A percentile compares a stretch with the other conserved stretches of the same genome.
Conservation (phyloP, 2,797 vertebrate species). For the Scleropages formosus region DNA sequence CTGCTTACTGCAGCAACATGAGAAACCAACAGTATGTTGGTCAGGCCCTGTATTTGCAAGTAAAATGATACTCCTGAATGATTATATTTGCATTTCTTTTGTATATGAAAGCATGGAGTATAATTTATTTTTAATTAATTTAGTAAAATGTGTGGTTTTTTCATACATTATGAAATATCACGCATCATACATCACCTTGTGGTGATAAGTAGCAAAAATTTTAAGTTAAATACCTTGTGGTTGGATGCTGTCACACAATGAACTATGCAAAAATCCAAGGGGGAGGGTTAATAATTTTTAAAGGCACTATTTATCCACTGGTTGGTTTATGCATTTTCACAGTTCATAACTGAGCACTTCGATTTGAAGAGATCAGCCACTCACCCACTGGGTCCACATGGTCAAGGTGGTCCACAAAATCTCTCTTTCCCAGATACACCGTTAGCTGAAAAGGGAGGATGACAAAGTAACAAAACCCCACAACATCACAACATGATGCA, state of each 20-base stretch:
- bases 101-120: too few relatives aligned
- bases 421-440: constrained; percentile 84
- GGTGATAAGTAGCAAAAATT: too few relatives aligned
- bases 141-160: too few relatives aligned
- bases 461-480: background rate
- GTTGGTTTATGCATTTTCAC: background rate
- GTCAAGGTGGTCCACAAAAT: constrained; percentile 86
- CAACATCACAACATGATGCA: background rate
- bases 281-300: too few relatives aligned
- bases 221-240: too few relatives aligned
- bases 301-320: background rate
- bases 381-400: constrained; percentile 82
- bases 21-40: too few relatives aligned
- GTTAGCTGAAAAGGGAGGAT: constrained; percentile 68
- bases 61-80: background rate
- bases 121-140: too few relatives aligned
- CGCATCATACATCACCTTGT: too few relatives aligned
- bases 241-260: too few relatives aligned
- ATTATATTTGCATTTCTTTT: background rate
- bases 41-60: background rate
- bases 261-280: too few relatives aligned
- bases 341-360: background rate
- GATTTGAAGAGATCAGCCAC: constrained; percentile 29
- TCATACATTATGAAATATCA: too few relatives aligned
- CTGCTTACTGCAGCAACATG: too few relatives aligned